Evolutionary conservation across 1,140 invertebrate species (phyloP).

Genomic region (Bombus impatiens): DNA sequence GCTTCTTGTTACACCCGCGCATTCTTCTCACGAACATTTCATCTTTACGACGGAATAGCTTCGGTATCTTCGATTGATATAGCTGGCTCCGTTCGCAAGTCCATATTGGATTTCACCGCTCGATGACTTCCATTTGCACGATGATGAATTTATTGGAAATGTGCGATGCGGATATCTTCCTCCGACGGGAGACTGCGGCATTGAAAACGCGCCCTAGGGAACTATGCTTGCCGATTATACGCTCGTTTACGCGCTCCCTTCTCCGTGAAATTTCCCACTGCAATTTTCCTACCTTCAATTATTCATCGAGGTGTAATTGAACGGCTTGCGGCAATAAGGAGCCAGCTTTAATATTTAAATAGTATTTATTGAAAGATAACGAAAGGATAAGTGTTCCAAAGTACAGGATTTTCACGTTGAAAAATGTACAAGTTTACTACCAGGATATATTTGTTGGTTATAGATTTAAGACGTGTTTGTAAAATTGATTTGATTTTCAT

Average conservation of each 20-base stretch:
- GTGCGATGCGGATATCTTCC: background rate
- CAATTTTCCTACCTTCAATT: no score
- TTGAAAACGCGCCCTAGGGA: background rate
- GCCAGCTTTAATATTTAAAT: no score
- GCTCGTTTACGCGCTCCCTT: background rate
- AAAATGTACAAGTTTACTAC: no score
- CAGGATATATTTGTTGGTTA: no score
- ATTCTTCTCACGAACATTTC: constrained; percentile 9
- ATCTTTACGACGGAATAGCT: constrained; percentile 6
- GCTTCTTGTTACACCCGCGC: background rate
- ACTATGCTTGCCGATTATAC: constrained; percentile 10
- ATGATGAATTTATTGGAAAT: constrained; percentile 43
- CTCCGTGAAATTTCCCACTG: no score
- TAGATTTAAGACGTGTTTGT: no score
- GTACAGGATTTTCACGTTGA: no score
- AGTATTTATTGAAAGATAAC: no score
- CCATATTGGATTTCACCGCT: constrained; percentile 16
- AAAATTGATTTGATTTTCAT: no score
- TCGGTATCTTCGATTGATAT: background rate
- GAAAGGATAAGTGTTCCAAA: no score
- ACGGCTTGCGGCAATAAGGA: background rate
- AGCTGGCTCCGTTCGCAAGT: background rate
- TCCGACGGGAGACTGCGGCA: background rate
- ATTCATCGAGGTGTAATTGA: background rate
- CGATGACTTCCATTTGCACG: constrained; percentile 10